Evolutionary conservation across 2,888 invertebrate genomes (phyloP), one percentile per base, ranked within the genome.

Genomic region (Sinodicranocentrus sp.): DNA sequence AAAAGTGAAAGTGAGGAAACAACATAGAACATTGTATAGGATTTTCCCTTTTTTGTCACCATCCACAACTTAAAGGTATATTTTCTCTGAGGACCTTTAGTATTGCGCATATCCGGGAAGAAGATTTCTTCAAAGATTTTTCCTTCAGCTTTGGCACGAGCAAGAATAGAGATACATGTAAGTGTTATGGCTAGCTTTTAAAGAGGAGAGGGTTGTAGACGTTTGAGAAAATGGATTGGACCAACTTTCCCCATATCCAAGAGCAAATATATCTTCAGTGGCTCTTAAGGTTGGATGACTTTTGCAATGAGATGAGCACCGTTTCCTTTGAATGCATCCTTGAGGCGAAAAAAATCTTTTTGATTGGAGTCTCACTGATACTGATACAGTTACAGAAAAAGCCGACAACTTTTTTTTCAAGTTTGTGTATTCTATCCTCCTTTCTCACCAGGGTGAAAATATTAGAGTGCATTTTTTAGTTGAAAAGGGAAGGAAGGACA

Each of bases 161-260:
- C 68, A 25, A 67, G 44, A 28, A 28, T 54, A 54, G 52, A 70
- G 19, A 54, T 28, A 19, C 33, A 28, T 1, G 70, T 33, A 52
- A 61, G 52, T 73, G 44, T 72, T 72, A 73, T 61, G 61, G 61
- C 26, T 17, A 63, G 15, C 73, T 26, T 73, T 48, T n/a, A 44
- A 63, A 63, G 63, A 10, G 26, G 28, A 52, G 19, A 17, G 26
- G 33, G 33, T 48, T 21, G 73, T 25, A 73, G 63, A 44, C 61
- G 52, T 61, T 73, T 73, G 48, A 44, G 26, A 63, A 73, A 73
- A 73, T 73, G 33, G 63, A 63, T 73, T 73, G 73, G 13, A 26
- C 48, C 61, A 73, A 73, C 63, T 73, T 73, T 73, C 26, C 17
- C 52, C 73, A 63, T 73, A 73, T 73, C 44, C 73, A 44, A n/a